These are phyloP conservation scores for Parambassis ranga DNA, from an alignment of 2,797 vertebrate species.

Conservation along the genomic window DNA sequence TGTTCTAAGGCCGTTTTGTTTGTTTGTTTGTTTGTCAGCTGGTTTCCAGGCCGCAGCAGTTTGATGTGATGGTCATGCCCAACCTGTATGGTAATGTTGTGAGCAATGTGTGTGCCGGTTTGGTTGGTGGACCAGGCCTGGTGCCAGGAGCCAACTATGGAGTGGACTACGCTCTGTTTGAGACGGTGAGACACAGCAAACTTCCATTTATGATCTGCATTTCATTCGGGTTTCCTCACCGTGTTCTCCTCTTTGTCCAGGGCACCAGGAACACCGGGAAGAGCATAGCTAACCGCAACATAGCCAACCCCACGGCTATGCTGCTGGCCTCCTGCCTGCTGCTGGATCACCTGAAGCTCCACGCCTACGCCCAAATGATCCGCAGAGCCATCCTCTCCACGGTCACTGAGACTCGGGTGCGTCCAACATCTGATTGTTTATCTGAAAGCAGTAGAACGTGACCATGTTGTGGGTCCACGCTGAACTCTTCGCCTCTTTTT, in stretches of 20 bases:
- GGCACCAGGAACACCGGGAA: slow-evolving; percentile 90
- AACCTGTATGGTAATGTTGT: slow-evolving; percentile 95
- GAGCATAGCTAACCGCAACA: slow-evolving; percentile 85
- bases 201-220: too few species aligned
- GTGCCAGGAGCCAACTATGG: slow-evolving; percentile 94
- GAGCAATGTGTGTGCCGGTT: slow-evolving; percentile 93
- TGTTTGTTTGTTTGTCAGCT: slow-evolving; percentile 73
- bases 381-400: slow-evolving; percentile 82
- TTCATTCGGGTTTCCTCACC: neutral
- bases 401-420: slow-evolving; percentile 81
- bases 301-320: slow-evolving; percentile 87
- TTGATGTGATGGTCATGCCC: slow-evolving; percentile 97
- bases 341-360: slow-evolving; percentile 88
- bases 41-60: slow-evolving; percentile 92
- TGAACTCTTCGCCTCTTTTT: neutral
- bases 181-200: slow-evolving; percentile 93
- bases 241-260: slow-evolving; percentile 57
- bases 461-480: too few species aligned
- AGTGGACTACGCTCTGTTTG: slow-evolving; percentile 89
- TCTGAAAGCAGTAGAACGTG: too few species aligned
- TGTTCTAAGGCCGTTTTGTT: neutral
- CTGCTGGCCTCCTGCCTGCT: slow-evolving; percentile 89
- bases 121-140: slow-evolving; percentile 92
- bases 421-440: neutral
- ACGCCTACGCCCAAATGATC: slow-evolving; percentile 82